Evolutionary conservation across 92 coral and sea anemone genomes (phyloP).

Genomic region (Isaurus tuberculatus): DNA sequence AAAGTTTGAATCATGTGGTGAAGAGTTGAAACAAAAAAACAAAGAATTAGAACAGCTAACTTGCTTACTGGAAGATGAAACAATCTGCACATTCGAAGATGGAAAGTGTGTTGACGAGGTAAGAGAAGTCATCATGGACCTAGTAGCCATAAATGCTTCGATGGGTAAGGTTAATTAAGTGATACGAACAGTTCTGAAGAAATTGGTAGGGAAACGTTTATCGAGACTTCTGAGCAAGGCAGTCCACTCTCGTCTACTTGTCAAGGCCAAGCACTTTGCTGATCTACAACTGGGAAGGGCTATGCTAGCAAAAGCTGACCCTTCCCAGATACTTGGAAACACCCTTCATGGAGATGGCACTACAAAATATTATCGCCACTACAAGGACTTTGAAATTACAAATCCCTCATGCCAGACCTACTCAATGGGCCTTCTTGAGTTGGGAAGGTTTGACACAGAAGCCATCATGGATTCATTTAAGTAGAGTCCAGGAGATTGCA

Average conservation of each 20-base stretch:
- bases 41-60: constrained; percentile 49
- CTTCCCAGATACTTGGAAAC: constrained; percentile 49
- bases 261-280: constrained; percentile 50
- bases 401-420: constrained; percentile 48
- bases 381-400: constrained; percentile 53
- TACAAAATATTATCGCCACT: constrained; percentile 50
- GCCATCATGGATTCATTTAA: constrained; percentile 51
- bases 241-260: constrained; percentile 51
- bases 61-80: constrained; percentile 14
- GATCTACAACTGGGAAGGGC: constrained; percentile 55
- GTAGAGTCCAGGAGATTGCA: constrained; percentile 51
- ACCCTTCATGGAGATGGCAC: constrained; percentile 56
- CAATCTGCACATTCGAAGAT: constrained; percentile 54
- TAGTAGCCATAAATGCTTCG: constrained; percentile 50
- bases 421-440: constrained; percentile 6
- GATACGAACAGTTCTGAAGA: constrained; percentile 36
- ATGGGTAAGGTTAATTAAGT: constrained; percentile 54
- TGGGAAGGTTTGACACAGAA: constrained; percentile 37
- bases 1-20: constrained; percentile 50
- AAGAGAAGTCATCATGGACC: constrained; percentile 49
- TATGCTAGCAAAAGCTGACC: constrained; percentile 49
- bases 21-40: constrained; percentile 50
- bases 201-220: constrained; percentile 32
- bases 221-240: constrained; percentile 54
- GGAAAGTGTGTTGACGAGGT: constrained; percentile 50